Conservation (phyloP, 2,797 vertebrate genomes). For the Taenioides sp. region DNA sequence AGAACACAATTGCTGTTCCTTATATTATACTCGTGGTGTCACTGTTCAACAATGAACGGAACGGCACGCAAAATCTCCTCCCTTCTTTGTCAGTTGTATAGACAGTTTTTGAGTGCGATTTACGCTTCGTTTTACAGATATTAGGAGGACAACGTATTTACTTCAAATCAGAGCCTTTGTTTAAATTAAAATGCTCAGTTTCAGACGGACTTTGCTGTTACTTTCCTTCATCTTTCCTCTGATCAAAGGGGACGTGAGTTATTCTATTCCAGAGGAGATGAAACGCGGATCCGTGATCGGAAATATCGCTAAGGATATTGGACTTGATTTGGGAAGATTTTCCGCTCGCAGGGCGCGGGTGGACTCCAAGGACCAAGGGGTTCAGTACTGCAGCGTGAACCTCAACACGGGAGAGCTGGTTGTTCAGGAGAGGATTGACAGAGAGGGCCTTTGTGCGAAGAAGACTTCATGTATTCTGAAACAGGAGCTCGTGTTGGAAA, state of each 20-base stretch:
- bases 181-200: too few species aligned
- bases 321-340: conserved; percentile 23
- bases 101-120: too few species aligned
- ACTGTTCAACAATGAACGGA: conserved; percentile 10
- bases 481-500: conserved; percentile 76
- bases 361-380: conserved; percentile 44
- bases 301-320: conserved; percentile 62
- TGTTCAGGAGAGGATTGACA: conserved; percentile 45
- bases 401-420: conserved; percentile 41
- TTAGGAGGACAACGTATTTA: too few species aligned
- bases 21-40: conserved; percentile 19
- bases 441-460: conserved; percentile 56
- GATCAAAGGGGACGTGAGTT: conserved; percentile 52
- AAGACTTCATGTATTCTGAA: conserved; percentile 60
- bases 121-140: too few species aligned
- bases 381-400: conserved; percentile 40
- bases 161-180: too few species aligned
- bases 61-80: neutral
- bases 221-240: neutral
- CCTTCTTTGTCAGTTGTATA: neutral
- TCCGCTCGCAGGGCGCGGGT: conserved; percentile 44
- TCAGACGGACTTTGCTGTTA: neutral
- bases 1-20: too few species aligned
- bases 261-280: conserved; percentile 41
- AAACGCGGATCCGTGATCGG: conserved; percentile 50